A percentile compares a stretch with the other conserved stretches of the same genome.
These are phyloP conservation scores for Spialia ferax DNA, from an alignment of 2,888 invertebrate species.

Conservation along the genomic window DNA sequence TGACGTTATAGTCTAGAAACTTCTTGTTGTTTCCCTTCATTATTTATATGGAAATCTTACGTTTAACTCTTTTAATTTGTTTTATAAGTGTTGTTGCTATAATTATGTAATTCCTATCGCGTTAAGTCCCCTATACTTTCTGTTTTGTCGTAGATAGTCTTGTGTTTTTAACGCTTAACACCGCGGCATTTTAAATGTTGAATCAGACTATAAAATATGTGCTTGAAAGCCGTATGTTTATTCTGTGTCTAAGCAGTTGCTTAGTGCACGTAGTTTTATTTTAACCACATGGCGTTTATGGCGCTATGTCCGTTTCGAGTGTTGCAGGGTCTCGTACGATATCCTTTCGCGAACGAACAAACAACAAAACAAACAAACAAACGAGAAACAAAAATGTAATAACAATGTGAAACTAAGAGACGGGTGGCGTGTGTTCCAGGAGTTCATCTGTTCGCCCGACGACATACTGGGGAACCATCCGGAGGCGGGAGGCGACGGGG, in stretches of 20 bases:
- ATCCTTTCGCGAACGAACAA: constrained; percentile 67
- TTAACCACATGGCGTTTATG: constrained; percentile 26
- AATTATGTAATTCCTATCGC: background rate
- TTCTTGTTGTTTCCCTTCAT: background rate
- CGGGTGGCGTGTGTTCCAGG: constrained; percentile 89
- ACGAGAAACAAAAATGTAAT: constrained; percentile 48
- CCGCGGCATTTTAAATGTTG: background rate
- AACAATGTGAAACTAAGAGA: constrained; percentile 68
- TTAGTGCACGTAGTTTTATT: background rate
- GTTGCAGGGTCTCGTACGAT: constrained; percentile 75
- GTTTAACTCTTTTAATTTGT: background rate
- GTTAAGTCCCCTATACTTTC: background rate
- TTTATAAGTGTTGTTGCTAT: background rate
- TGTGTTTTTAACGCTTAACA: constrained; percentile 17
- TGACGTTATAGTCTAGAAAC: background rate
- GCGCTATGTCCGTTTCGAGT: constrained; percentile 58
- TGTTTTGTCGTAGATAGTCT: constrained; percentile 5
- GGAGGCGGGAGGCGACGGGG: constrained; percentile 55
- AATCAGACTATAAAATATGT: background rate
- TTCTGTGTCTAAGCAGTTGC: background rate
- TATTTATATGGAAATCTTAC: background rate
- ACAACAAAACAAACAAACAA: constrained; percentile 23
- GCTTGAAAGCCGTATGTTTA: background rate
- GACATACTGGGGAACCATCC: constrained; percentile 82
- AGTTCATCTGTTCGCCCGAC: constrained; percentile 88